phyloP scores from a whole-genome alignment of 2,888 invertebrate species.

The Zaprionus obscuricornis region DNA sequence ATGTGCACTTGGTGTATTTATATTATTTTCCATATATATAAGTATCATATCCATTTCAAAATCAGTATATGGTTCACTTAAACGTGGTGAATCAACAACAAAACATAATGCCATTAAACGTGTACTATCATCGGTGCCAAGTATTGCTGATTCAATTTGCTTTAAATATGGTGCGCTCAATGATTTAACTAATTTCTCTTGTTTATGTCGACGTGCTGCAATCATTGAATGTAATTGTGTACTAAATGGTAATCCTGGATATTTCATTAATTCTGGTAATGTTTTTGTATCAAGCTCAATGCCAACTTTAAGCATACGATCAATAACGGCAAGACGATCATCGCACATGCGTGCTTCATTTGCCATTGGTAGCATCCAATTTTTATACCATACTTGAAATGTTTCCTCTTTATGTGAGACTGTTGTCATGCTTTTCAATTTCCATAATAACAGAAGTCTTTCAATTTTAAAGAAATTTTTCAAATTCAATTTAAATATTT shows the following conservation, averaged over 20 bases:
- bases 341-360: slow-evolving; percentile 56
- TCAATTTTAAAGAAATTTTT: no score
- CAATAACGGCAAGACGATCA: slow-evolving; percentile 64
- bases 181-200: slow-evolving; percentile 30
- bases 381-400: slow-evolving; percentile 83
- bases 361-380: slow-evolving; percentile 84
- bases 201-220: slow-evolving; percentile 84
- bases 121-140: slow-evolving; percentile 85
- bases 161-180: slow-evolving; percentile 84
- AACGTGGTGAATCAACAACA: slow-evolving; percentile 89
- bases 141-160: slow-evolving; percentile 85
- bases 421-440: slow-evolving; percentile 83
- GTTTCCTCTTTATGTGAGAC: slow-evolving; percentile 82
- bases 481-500: no score
- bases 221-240: slow-evolving; percentile 81
- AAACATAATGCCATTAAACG: slow-evolving; percentile 88
- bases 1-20: slow-evolving; percentile 86
- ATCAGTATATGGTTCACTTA: slow-evolving; percentile 87
- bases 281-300: slow-evolving; percentile 74
- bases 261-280: slow-evolving; percentile 62
- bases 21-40: slow-evolving; percentile 87
- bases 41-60: slow-evolving; percentile 87
- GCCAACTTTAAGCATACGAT: slow-evolving; percentile 77
- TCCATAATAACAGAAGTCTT: slow-evolving; percentile 1
- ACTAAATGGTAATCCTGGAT: slow-evolving; percentile 62